Evolutionary conservation across 2,797 vertebrate species (phyloP).

Genomic region (Siniperca undulata): DNA sequence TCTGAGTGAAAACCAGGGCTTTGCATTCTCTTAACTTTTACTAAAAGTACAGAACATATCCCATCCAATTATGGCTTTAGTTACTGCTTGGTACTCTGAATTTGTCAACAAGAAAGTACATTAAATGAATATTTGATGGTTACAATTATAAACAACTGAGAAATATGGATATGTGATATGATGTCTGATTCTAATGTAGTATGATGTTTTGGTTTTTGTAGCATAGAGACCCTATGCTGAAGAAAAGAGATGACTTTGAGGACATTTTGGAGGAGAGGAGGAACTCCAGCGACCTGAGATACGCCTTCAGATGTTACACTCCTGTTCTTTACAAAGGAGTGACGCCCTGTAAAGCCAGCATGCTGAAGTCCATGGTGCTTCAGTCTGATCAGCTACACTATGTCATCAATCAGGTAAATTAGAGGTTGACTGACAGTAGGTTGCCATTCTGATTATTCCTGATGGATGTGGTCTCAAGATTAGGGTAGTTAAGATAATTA

Average conservation of each 20-base stretch:
- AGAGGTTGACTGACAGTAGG: no score
- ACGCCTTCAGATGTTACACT: slow-evolving; percentile 92
- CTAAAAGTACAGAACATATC: neutral
- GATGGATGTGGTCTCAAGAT: neutral
- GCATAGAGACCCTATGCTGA: slow-evolving; percentile 87
- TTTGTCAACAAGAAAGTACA: neutral
- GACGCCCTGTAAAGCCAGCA: slow-evolving; percentile 85
- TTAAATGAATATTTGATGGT: neutral
- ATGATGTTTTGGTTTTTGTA: slow-evolving; percentile 25
- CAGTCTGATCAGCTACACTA: slow-evolving; percentile 90
- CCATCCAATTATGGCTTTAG: no score
- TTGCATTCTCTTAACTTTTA: neutral
- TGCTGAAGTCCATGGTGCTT: slow-evolving; percentile 90
- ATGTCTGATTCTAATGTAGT: neutral
- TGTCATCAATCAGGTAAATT: slow-evolving; percentile 90
- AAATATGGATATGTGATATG: neutral
- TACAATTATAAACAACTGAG: neutral
- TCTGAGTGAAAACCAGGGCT: neutral
- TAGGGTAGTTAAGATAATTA: neutral
- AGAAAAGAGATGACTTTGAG: slow-evolving; percentile 97
- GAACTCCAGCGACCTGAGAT: slow-evolving; percentile 92
- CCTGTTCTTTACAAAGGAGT: slow-evolving; percentile 92
- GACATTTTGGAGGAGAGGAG: slow-evolving; percentile 95
- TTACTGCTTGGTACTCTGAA: neutral
- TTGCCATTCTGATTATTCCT: neutral